These are phyloP conservation scores for Anarrhichthys ocellatus DNA, from an alignment of 2,113 vertebrate genomes.

Conservation along the genomic window DNA sequence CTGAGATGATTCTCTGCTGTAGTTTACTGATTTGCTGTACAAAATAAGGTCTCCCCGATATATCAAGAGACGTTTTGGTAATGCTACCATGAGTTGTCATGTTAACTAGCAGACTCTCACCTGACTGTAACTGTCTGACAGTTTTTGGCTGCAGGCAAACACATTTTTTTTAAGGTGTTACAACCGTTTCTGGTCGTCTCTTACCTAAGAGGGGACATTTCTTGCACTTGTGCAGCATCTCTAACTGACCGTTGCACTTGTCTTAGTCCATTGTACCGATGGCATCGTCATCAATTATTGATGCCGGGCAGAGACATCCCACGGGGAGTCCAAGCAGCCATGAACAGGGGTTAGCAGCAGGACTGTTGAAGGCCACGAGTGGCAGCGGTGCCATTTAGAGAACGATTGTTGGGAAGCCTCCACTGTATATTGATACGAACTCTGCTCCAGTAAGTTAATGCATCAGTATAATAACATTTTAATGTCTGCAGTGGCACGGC, in stretches of 20 bases:
- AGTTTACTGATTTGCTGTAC: conserved; percentile 15
- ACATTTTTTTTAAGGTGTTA: conserved; percentile 61
- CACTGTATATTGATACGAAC: conserved; percentile 71
- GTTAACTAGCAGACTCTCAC: conserved; percentile 67
- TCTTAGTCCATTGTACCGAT: conserved; percentile 65
- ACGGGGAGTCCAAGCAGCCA: conserved; percentile 62
- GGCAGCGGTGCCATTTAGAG: conserved; percentile 61
- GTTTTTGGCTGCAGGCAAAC: conserved; percentile 73
- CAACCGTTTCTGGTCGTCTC: conserved; percentile 53
- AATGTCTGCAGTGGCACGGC: conserved; percentile 78
- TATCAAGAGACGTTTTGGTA: conserved; percentile 17
- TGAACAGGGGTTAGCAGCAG: conserved; percentile 57
- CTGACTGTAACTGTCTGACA: conserved; percentile 73
- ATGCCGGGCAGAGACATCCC: conserved; percentile 70
- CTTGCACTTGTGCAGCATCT: conserved; percentile 58
- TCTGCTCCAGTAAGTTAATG: conserved; percentile 74
- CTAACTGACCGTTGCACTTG: conserved; percentile 63
- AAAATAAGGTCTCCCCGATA: background rate
- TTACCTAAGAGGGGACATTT: conserved; percentile 58
- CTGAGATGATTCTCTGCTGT: background rate
- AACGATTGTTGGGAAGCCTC: conserved; percentile 63
- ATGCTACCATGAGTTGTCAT: conserved; percentile 53
- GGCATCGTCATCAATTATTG: conserved; percentile 75
- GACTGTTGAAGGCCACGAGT: conserved; percentile 47
- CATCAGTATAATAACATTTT: conserved; percentile 83